Percentiles rank a stretch among this genome's conserved stretches.
Evolutionary conservation across 1,140 invertebrate species (phyloP).

Genomic region (Drosophila punjabiensis): DNA sequence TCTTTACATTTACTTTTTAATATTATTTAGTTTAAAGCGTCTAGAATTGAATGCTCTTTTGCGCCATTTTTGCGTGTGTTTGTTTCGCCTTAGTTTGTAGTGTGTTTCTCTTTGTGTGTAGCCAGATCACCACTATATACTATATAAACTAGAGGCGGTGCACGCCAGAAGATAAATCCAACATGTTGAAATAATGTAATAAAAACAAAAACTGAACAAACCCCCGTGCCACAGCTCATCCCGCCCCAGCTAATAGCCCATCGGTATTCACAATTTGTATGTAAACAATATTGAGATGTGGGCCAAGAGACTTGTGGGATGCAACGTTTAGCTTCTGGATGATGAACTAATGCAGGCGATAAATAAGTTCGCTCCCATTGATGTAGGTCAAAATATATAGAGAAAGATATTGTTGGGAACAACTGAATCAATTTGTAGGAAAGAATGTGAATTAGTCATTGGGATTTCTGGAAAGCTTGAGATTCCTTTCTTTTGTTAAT

Average conservation of each 20-base stretch:
- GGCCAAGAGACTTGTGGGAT: slow-evolving; percentile 37
- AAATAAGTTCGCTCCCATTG: slow-evolving; percentile 6
- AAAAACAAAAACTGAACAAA: slow-evolving; percentile 48
- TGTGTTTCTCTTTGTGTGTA: slow-evolving; percentile 56
- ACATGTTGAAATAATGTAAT: slow-evolving; percentile 63
- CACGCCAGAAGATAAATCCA: slow-evolving; percentile 38
- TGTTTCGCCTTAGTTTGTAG: slow-evolving; percentile 64
- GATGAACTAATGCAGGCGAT: slow-evolving; percentile 15
- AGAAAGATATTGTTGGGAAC: neutral
- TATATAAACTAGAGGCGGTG: slow-evolving; percentile 34
- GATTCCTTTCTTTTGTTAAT: slow-evolving; percentile 7
- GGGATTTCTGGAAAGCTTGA: slow-evolving; percentile 2
- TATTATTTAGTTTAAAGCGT: slow-evolving; percentile 66
- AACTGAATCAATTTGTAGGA: slow-evolving; percentile 2
- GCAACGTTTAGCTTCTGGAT: slow-evolving; percentile 16
- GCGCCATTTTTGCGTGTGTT: slow-evolving; percentile 60
- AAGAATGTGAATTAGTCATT: slow-evolving; percentile 19
- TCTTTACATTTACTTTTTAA: slow-evolving; percentile 51
- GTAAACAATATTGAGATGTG: slow-evolving; percentile 51
- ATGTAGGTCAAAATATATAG: slow-evolving; percentile 35
- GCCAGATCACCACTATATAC: slow-evolving; percentile 30
- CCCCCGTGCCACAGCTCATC: slow-evolving; percentile 13
- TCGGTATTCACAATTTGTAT: slow-evolving; percentile 14
- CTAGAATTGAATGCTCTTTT: slow-evolving; percentile 52
- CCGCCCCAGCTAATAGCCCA: slow-evolving; percentile 1